Evolutionary conservation across 2,888 invertebrate species (phyloP).

Genomic region (Pandemis heparana): DNA sequence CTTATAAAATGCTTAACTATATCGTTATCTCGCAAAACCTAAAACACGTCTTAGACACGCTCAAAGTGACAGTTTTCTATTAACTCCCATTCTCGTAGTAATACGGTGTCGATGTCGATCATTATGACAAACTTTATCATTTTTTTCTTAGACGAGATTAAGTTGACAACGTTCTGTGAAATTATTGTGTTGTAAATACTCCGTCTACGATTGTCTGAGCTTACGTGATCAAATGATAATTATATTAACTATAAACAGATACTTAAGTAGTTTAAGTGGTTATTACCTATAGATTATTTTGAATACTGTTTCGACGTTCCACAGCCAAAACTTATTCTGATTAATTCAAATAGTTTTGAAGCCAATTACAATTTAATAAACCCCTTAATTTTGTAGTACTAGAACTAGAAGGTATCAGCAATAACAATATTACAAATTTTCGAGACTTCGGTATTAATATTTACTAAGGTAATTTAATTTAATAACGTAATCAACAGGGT

Average conservation of each 20-base stretch:
- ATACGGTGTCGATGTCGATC: too few relatives aligned
- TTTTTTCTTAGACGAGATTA: too few relatives aligned
- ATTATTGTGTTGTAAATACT: too few relatives aligned
- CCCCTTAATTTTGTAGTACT: not conserved
- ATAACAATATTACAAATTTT: not conserved
- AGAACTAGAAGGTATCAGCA: not conserved
- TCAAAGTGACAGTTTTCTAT: too few relatives aligned
- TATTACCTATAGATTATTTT: not conserved
- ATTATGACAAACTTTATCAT: too few relatives aligned
- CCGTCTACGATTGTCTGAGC: too few relatives aligned
- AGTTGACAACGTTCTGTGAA: too few relatives aligned
- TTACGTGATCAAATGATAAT: too few relatives aligned
- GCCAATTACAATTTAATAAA: slow-evolving; percentile 3
- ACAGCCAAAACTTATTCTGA: not conserved
- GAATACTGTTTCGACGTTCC: not conserved
- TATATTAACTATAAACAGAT: not conserved
- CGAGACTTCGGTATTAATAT: not conserved
- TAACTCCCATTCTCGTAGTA: too few relatives aligned
- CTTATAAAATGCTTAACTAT: too few relatives aligned
- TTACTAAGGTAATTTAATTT: not conserved
- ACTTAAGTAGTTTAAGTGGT: not conserved
- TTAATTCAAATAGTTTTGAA: not conserved
- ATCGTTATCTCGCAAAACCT: too few relatives aligned
- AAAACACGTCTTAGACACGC: too few relatives aligned
- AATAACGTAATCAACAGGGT: not conserved